Percentiles rank a stretch among this genome's conserved stretches.
These are phyloP conservation scores for Clupea harengus DNA, from an alignment of 2,113 vertebrate species.

Conservation along the genomic window DNA sequence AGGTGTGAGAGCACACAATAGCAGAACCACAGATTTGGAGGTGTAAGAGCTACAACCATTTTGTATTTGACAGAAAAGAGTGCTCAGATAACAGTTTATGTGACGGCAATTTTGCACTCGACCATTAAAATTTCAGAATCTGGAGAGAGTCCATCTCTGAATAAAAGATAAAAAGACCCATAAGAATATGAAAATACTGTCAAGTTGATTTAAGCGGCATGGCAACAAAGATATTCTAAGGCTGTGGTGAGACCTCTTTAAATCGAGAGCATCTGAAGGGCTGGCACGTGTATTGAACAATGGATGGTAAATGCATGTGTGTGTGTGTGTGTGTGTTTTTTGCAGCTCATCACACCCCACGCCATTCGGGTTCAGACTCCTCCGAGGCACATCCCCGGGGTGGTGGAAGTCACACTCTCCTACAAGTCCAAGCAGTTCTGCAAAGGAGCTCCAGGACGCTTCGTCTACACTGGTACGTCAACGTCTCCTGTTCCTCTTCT, in stretches of 20 bases:
- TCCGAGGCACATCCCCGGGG: slow-evolving; percentile 81
- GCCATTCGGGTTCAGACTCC: slow-evolving; percentile 86
- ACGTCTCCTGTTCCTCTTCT: background rate
- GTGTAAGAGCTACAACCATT: background rate
- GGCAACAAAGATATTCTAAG: background rate
- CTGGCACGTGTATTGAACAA: background rate
- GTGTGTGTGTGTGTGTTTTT: slow-evolving; percentile 42
- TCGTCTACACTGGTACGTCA: slow-evolving; percentile 80
- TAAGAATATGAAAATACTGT: background rate
- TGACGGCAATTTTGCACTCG: background rate
- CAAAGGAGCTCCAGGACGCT: slow-evolving; percentile 82
- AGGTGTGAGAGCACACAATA: background rate
- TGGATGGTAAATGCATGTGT: slow-evolving; percentile 5
- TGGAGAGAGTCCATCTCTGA: background rate
- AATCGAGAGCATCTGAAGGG: background rate
- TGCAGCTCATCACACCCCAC: slow-evolving; percentile 83
- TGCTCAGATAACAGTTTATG: background rate
- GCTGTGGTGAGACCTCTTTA: background rate
- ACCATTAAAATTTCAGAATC: background rate
- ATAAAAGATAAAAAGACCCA: background rate
- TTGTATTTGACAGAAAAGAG: background rate
- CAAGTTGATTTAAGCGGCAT: background rate
- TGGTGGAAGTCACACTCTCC: slow-evolving; percentile 85
- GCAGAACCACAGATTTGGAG: background rate
- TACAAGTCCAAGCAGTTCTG: slow-evolving; percentile 89